Conservation (phyloP, 2,888 invertebrate genomes). For the Euphydryas editha region DNA sequence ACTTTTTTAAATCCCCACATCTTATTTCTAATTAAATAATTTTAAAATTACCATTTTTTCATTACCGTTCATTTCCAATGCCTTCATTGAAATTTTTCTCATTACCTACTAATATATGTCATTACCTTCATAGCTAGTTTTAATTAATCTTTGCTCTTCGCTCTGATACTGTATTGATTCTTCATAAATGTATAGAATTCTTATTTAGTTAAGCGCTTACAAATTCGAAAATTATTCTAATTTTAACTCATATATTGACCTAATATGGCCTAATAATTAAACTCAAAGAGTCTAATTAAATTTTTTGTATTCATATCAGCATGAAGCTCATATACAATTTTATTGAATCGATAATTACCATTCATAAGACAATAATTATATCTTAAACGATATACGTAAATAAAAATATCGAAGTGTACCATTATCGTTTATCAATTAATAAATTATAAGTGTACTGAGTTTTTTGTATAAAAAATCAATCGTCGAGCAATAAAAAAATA, state of each 20-base stretch:
- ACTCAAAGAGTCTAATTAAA: background rate
- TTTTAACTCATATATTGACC: background rate
- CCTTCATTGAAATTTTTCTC: too few species aligned
- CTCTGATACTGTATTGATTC: background rate
- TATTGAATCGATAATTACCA: background rate
- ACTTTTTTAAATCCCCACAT: too few species aligned
- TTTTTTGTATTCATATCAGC: background rate
- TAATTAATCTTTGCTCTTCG: background rate
- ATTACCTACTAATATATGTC: too few species aligned
- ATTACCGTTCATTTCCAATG: too few species aligned
- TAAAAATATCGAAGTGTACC: background rate
- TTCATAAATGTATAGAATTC: background rate
- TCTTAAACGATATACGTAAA: background rate
- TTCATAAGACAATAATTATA: conserved; percentile 5
- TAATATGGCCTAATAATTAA: background rate
- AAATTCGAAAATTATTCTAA: conserved; percentile 3
- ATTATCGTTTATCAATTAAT: conserved; percentile 7
- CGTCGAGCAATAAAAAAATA: conserved; percentile 66
- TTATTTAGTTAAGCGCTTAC: background rate
- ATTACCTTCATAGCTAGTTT: too few species aligned
- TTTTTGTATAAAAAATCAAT: conserved; percentile 50
- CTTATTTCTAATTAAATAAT: too few species aligned
- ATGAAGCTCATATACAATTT: background rate
- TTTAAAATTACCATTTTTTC: too few species aligned
- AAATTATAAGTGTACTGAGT: background rate